These are phyloP conservation scores for Nemotelus pantherinus DNA, from an alignment of 2,888 invertebrate genomes.

Conservation along the genomic window DNA sequence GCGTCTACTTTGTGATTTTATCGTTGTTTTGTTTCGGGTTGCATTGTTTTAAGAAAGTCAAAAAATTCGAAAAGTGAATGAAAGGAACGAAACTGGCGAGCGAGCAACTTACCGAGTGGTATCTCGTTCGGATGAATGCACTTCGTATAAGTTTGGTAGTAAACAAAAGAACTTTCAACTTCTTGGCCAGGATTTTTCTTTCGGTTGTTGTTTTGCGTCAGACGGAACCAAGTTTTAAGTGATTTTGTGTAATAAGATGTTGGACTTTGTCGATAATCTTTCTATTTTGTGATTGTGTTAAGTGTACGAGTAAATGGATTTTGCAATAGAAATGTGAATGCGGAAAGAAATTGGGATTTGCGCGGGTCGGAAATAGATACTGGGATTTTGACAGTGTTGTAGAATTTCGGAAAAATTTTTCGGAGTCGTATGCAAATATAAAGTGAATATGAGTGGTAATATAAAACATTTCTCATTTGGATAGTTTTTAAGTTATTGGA, in stretches of 20 bases:
- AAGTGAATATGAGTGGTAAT: not conserved
- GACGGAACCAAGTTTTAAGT: slow-evolving; percentile 6
- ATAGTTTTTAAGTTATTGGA: not conserved
- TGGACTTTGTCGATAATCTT: no score
- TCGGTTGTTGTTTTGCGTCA: not conserved
- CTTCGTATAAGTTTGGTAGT: slow-evolving; percentile 8
- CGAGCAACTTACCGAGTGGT: slow-evolving; percentile 19
- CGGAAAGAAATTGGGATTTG: not conserved
- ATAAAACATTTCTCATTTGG: not conserved
- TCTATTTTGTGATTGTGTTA: not conserved
- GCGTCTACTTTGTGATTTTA: not conserved
- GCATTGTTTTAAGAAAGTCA: not conserved
- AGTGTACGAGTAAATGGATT: not conserved
- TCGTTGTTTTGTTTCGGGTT: slow-evolving; percentile 6
- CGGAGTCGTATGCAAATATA: no score
- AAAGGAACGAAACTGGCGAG: not conserved
- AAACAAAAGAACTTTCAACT: slow-evolving; percentile 17
- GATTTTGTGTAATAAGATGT: not conserved
- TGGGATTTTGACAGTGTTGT: not conserved
- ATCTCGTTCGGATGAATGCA: slow-evolving; percentile 9
- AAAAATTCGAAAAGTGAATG: no score
- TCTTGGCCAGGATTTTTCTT: not conserved
- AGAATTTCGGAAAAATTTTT: not conserved
- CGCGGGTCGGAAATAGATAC: not conserved
- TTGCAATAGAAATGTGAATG: not conserved